Evolutionary conservation across 1,140 invertebrate species (phyloP).

Genomic region (Babylonia areolata): DNA sequence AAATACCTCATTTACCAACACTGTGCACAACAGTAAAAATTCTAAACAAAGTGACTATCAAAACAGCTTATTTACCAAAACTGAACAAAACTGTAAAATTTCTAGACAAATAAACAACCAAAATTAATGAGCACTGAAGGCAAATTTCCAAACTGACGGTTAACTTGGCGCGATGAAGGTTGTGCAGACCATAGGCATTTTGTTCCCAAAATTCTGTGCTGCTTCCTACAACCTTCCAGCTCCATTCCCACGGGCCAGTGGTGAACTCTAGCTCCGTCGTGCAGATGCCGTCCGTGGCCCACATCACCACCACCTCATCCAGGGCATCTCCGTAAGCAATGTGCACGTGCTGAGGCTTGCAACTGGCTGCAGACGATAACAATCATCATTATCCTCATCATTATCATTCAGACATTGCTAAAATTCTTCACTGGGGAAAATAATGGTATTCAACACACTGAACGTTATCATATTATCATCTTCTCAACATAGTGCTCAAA

Average conservation of each 20-base stretch:
- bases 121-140: background rate
- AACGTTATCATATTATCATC: no score
- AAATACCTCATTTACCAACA: no score
- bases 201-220: constrained; percentile 24
- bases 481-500: no score
- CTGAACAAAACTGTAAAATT: no score
- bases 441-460: no score
- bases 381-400: background rate
- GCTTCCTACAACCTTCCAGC: constrained; percentile 17
- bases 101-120: background rate
- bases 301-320: constrained; percentile 52
- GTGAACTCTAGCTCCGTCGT: constrained; percentile 45
- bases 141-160: background rate
- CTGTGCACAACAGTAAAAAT: no score
- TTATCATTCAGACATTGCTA: background rate
- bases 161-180: constrained; percentile 31
- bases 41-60: no score
- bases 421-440: no score
- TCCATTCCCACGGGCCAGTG: constrained; percentile 43
- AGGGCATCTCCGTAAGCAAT: constrained; percentile 53
- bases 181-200: constrained; percentile 12
- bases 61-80: no score
- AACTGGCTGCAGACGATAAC: constrained; percentile 43
- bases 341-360: constrained; percentile 55
- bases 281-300: constrained; percentile 55